Evolutionary conservation across 2,888 invertebrate genomes (phyloP).

Genomic region (Helleia helle): DNA sequence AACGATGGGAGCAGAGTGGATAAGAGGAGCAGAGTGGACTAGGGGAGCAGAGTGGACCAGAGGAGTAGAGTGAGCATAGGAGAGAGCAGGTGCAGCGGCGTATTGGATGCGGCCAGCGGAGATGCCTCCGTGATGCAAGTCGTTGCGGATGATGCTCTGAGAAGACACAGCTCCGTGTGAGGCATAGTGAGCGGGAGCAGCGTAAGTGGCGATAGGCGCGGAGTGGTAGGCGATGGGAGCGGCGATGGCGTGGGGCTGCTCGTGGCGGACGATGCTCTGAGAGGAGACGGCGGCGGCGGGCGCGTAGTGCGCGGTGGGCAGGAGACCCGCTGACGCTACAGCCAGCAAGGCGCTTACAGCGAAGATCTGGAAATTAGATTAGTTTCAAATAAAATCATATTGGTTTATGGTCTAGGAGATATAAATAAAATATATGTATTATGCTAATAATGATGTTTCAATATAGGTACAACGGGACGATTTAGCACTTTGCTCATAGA

Average conservation of each 20-base stretch:
- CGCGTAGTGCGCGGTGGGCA: too few species aligned
- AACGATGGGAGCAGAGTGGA: not conserved
- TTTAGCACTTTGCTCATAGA: too few species aligned
- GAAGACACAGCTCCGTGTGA: constrained; percentile 44
- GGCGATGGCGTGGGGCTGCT: too few species aligned
- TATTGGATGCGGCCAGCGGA: constrained; percentile 33
- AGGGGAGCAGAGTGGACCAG: not conserved
- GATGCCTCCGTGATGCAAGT: constrained; percentile 35
- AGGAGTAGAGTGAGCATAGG: not conserved
- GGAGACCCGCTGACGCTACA: not conserved
- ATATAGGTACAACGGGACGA: too few species aligned
- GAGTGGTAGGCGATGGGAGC: constrained; percentile 13
- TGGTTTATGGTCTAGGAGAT: too few species aligned
- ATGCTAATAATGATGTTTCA: too few species aligned
- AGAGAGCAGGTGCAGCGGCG: constrained; percentile 18
- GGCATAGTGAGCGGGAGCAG: constrained; percentile 42
- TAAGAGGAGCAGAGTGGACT: not conserved
- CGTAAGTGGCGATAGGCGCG: constrained; percentile 23
- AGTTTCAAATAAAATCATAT: too few species aligned
- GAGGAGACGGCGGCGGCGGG: too few species aligned
- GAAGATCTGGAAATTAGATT: not conserved
- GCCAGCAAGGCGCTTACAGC: not conserved
- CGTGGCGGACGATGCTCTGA: too few species aligned
- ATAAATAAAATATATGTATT: too few species aligned
- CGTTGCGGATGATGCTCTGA: constrained; percentile 49